Base-by-base conservation (phyloP, 1,140 invertebrate genomes). In the Drosophila dunni region DNA sequence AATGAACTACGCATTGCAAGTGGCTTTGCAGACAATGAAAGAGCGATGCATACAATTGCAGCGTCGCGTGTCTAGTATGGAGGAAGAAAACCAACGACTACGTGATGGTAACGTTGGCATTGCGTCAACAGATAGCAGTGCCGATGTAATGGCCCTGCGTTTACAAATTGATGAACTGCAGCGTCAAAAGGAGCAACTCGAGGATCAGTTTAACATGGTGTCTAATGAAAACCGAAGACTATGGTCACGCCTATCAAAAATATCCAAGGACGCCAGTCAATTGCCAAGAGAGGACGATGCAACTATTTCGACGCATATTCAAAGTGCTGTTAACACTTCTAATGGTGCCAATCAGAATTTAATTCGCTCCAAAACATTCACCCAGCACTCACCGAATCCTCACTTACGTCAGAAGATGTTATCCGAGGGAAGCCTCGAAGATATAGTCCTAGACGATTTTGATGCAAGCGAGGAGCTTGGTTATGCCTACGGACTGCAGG, bases 1-100 rank as follows among this genome's bases (percentile, higher is more conserved):
- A 56, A 78, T 80, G 70, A 86, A 92, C 24, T 89, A 85, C 58
- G 96, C 96, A 15, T 92, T 96, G 48, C 94, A 96, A 93, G 93
- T 97, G 50, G 96, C 96, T 10, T 93, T 97, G 75, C 94, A 96
- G 91, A 96, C 96, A 7, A 95, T 97, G 94, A 95, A 96, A 84
- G 96, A 97, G 92, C 93, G 96, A 44, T 97, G 96, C 92, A 94
- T 95, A 80, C 93, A 95, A 64, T 92, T 97, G 46, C 96, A 97
- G 91, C 93, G 94, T 64, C 93, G 95, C 79, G 93, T 97, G 50
- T 93, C 94, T 29, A 83, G 92, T 1, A 93, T 97, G 10, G 96
- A 97, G 92, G 94, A 95, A 74, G 96, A 97, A 91, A 97, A 97
- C 91, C 92, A 95, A 76, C 92, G 93, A 57, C 92, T 97, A 51